These are phyloP conservation scores for Drosophila equinoxialis DNA, from an alignment of 1,140 invertebrate species.

Conservation along the genomic window DNA sequence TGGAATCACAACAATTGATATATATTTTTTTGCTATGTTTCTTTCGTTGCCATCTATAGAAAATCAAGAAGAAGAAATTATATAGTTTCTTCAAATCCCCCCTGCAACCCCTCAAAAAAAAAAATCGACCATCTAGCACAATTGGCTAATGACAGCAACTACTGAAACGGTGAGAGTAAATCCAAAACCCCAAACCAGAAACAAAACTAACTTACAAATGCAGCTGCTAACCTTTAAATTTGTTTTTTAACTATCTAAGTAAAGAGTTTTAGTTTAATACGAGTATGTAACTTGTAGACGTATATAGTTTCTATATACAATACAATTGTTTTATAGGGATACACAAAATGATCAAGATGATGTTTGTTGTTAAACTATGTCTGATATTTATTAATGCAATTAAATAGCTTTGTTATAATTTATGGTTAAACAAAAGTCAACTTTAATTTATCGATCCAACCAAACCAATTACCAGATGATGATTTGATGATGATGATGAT, in stretches of 20 bases:
- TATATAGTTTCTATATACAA: conserved; percentile 33
- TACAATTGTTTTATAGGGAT: conserved; percentile 32
- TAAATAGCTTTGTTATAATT: conserved; percentile 74
- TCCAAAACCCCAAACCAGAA: conserved; percentile 39
- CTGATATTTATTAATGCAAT: conserved; percentile 76
- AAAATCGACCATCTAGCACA: conserved; percentile 59
- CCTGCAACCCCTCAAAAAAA: conserved; percentile 21
- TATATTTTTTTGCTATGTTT: conserved; percentile 69
- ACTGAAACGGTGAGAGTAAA: conserved; percentile 59
- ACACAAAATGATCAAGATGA: conserved; percentile 54
- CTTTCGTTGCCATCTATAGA: conserved; percentile 66
- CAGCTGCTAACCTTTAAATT: conserved; percentile 54
- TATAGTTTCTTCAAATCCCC: conserved; percentile 55
- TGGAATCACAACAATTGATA: conserved; percentile 32
- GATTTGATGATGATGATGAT: conserved; percentile 49
- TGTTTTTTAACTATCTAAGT: conserved; percentile 41
- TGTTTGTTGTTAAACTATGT: conserved; percentile 73
- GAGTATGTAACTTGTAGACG: conserved; percentile 23
- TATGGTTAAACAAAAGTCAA: conserved; percentile 66
- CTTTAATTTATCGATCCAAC: conserved; percentile 49
- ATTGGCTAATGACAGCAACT: conserved; percentile 65
- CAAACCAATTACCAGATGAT: conserved; percentile 48
- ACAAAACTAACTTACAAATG: conserved; percentile 48
- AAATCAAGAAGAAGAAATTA: conserved; percentile 63
- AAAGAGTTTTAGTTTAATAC: conserved; percentile 41